Evolutionary conservation across 2,113 vertebrate species (phyloP), one percentile per base, ranked within the genome.

Genomic region (Gymnarchus niloticus): DNA sequence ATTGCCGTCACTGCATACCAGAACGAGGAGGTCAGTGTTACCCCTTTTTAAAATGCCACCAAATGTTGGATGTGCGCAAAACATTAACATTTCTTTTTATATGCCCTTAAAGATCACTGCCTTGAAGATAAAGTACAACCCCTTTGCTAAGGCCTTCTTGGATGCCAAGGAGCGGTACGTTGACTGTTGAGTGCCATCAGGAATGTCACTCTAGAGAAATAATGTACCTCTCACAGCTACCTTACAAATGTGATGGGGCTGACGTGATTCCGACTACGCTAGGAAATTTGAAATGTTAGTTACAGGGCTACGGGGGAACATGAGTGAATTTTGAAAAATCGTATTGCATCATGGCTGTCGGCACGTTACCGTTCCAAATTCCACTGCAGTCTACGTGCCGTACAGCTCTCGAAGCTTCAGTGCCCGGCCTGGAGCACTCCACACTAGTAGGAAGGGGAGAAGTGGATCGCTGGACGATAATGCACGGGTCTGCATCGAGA

Each of bases 121-220:
- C 90, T 96, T 99, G 94, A 99, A 99, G 96, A 99, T 99, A 93
- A 99, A 98, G 91, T 96, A 99, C 91, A 99, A 99, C 89, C 98
- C 98, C 4, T 99, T 99, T 89, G 98, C 98, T 85, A 99, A 99
- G 94, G 98, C 97, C 76, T 99, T 99, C 91, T 92, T 99, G 92
- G 98, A 99, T 89, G 96, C 97, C 0, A 99, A 99, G 90, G 98
- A 99, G 90, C 96, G 97, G 98, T 98, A 91, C 91, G 92, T 87
- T 8, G 17, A 57, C 87, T 61, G 81, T 48, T 2, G 76, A 37
- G 44, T 3, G 17, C 17, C 44, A 48, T 8, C 46, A 37, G 44
- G 37, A 78, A 19, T 21, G 3, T 33, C 3, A 46, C 41, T 17
- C 41, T 0, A 37, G 8, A 33, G 21, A 77, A 46, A 8, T 5